Evolutionary conservation across 2,888 invertebrate genomes (phyloP).

Genomic region (Bembecia ichneumoniformis): DNA sequence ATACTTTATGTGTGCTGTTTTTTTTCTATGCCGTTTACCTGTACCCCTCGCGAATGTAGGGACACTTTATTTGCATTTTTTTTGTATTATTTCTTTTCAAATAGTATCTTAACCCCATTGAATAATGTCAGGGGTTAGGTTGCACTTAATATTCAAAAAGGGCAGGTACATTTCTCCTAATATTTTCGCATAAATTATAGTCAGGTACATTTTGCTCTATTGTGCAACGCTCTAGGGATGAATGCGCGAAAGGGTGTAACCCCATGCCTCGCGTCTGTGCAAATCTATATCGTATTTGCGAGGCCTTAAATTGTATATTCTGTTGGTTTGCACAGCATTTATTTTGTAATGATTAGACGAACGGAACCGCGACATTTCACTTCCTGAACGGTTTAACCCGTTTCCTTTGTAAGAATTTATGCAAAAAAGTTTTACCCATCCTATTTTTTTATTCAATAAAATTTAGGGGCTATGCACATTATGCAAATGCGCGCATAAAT

Average conservation of each 20-base stretch:
- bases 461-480: conserved; percentile 72
- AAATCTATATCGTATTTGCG: conserved; percentile 27
- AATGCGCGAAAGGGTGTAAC: conserved; percentile 31
- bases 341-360: conserved; percentile 22
- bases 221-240: conserved; percentile 49
- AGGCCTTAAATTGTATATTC: too few species aligned
- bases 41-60: conserved; percentile 56
- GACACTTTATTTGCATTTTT: conserved; percentile 73
- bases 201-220: conserved; percentile 71
- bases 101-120: conserved; percentile 71
- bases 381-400: conserved; percentile 71
- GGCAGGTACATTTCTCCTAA: conserved; percentile 74
- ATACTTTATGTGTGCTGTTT: conserved; percentile 49
- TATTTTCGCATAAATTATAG: conserved; percentile 74
- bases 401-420: conserved; percentile 72
- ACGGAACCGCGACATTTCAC: conserved; percentile 61
- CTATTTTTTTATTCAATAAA: conserved; percentile 73
- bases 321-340: too few species aligned
- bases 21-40: conserved; percentile 47
- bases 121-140: conserved; percentile 73
- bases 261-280: conserved; percentile 17
- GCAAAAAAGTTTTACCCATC: conserved; percentile 74
- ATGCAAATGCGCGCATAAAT: conserved; percentile 74
- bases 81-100: conserved; percentile 65
- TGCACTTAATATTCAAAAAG: conserved; percentile 73